Percentiles rank a stretch among this genome's conserved stretches.
Evolutionary conservation across 2,113 vertebrate genomes (phyloP).

Genomic region (Puma concolor): DNA sequence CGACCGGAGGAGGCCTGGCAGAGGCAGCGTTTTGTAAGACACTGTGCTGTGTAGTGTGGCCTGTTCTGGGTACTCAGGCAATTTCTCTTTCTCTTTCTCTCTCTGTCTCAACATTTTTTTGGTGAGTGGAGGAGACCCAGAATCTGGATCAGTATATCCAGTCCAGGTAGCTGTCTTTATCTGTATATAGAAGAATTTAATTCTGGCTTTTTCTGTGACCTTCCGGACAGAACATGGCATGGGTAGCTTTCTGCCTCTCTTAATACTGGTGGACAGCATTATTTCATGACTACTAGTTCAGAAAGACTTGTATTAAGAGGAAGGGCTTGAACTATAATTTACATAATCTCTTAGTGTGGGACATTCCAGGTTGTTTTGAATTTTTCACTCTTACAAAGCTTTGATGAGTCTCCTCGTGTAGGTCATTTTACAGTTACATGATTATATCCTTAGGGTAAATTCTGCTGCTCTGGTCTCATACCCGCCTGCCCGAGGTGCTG

Average conservation of each 20-base stretch:
- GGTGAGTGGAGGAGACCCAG: neutral
- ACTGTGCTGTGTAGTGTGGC: neutral
- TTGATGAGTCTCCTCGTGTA: neutral
- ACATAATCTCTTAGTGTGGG: neutral
- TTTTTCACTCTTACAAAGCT: neutral
- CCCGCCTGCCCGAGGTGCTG: neutral
- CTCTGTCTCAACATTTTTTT: neutral
- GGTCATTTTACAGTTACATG: neutral
- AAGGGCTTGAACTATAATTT: neutral
- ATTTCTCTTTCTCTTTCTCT: neutral
- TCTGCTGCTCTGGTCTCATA: neutral
- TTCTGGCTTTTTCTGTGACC: neutral
- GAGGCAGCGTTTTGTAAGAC: neutral
- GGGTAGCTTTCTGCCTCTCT: neutral
- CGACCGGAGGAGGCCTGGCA: neutral
- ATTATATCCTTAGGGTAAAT: neutral
- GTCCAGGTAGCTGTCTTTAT: neutral
- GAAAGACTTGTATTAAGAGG: neutral
- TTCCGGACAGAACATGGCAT: neutral
- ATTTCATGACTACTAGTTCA: neutral
- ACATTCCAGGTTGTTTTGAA: neutral
- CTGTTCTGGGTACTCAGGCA: neutral
- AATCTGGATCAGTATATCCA: neutral
- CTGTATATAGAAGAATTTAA: neutral
- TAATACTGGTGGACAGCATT: neutral